Conservation (phyloP, 1,140 invertebrate genomes). For the Scylla paramamosain region DNA sequence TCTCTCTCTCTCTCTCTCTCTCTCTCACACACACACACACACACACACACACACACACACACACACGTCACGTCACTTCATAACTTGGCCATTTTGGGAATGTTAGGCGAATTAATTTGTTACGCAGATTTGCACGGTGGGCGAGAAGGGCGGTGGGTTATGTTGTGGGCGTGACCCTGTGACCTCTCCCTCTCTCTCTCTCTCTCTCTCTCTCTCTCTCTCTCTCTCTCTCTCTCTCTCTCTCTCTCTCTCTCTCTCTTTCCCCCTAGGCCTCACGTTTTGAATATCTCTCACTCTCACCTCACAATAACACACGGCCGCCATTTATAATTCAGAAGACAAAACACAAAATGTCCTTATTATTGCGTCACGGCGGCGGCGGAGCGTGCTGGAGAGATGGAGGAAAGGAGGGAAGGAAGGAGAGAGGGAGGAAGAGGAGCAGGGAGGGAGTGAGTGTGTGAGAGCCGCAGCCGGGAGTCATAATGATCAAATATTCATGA, state of each 20-base stretch:
- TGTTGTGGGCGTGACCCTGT: not conserved
- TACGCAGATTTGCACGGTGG: slow-evolving; percentile 60
- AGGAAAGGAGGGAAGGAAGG: not conserved
- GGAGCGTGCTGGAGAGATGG: not conserved
- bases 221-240: not conserved
- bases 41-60: slow-evolving; percentile 35
- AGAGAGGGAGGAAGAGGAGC: not conserved
- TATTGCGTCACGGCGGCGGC: not conserved
- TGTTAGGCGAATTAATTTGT: slow-evolving; percentile 58
- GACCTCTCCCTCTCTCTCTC: not conserved
- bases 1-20: not conserved
- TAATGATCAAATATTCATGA: slow-evolving; percentile 72
- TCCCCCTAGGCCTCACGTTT: not conserved
- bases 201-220: not conserved
- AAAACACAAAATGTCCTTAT: slow-evolving; percentile 16
- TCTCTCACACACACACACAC: slow-evolving; percentile 33
- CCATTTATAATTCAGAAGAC: not conserved
- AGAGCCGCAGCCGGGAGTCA: slow-evolving; percentile 53
- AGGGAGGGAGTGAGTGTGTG: slow-evolving; percentile 10
- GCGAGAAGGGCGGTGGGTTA: not conserved
- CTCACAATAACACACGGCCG: not conserved
- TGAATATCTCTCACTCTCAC: not conserved
- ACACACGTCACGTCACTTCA: slow-evolving; percentile 41
- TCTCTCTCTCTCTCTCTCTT: not conserved
- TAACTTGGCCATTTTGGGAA: slow-evolving; percentile 55